Evolutionary conservation across 2,113 vertebrate genomes (phyloP), one percentile per base, ranked within the genome.

Genomic region (Barbus barbus): DNA sequence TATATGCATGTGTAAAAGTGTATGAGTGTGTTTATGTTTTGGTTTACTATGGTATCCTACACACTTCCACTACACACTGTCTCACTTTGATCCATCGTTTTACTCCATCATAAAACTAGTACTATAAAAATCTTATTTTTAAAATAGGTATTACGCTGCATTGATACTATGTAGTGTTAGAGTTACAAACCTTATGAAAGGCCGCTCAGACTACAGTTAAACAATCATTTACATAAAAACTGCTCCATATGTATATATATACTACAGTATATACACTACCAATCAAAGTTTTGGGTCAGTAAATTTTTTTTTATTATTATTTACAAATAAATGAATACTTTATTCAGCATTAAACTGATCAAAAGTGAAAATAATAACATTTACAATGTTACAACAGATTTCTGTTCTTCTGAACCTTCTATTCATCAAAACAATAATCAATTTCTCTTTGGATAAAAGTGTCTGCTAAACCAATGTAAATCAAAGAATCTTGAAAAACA

Each of bases 11-110:
- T 8, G n/a, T 75, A 16, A n/a, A n/a, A n/a, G n/a, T n/a, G n/a
- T 28, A 9, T 20, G 44, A 51, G 72, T 28, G 14, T 74, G 72
- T 75, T 51, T 48, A 75, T 51, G 44, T 75, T 75, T 75, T 26
- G 24, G n/a, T 75, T 46, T 51, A 75, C 24, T 48, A 75, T 75
- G 41, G n/a, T 73, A 73, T 44, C n/a, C 14, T 41, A 44, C 36
- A 73, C 38, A 22, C n/a, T 38, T 72, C 18, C 11, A 16, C 20
- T 36, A 67, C 3, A 36, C 63, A 38, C 33, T 31, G 65, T 22
- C 8, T 71, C 67, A n/a, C 36, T 36, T 36, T 36, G 36, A 6
- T 36, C 36, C 36, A 36, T 36, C 36, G 5, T 36, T 36, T 36
- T 36, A 36, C 36, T 36, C 36, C n/a, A 69, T 73, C 22, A 26